Conservation (phyloP, 2,113 vertebrate genomes). For the Danio rerio region DNA sequence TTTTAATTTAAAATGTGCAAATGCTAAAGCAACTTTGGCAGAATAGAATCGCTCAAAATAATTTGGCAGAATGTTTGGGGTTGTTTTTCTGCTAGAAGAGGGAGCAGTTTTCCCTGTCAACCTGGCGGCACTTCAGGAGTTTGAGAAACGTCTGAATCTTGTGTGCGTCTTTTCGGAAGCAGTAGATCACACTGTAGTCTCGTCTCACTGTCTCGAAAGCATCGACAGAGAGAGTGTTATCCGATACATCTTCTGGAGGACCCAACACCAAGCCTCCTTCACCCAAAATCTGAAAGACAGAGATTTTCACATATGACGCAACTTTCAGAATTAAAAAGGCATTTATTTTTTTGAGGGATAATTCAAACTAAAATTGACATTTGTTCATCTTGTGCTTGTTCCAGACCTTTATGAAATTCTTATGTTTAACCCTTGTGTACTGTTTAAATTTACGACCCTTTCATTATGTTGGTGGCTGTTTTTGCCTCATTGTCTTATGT, state of each 20-base stretch:
- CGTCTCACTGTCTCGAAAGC: slow-evolving; percentile 48
- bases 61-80: not conserved
- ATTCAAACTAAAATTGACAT: too few species aligned
- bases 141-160: slow-evolving; percentile 65
- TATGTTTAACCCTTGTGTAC: too few species aligned
- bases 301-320: not conserved
- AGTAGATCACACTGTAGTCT: slow-evolving; percentile 57
- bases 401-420: too few species aligned
- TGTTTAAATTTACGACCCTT: too few species aligned
- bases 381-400: too few species aligned
- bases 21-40: not conserved
- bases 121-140: slow-evolving; percentile 57
- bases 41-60: not conserved
- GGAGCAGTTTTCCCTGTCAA: slow-evolving; percentile 45
- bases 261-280: slow-evolving; percentile 32
- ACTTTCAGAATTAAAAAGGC: too few species aligned
- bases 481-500: too few species aligned
- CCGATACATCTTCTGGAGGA: slow-evolving; percentile 1
- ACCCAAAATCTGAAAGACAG: slow-evolving; percentile 51
- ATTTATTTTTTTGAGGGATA: too few species aligned
- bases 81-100: slow-evolving; percentile 5
- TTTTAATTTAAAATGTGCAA: not conserved
- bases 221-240: not conserved
- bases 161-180: slow-evolving; percentile 64
- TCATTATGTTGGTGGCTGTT: too few species aligned